These are phyloP conservation scores for Lutraria rhynchaena DNA, from an alignment of 1,140 invertebrate species.

Conservation along the genomic window DNA sequence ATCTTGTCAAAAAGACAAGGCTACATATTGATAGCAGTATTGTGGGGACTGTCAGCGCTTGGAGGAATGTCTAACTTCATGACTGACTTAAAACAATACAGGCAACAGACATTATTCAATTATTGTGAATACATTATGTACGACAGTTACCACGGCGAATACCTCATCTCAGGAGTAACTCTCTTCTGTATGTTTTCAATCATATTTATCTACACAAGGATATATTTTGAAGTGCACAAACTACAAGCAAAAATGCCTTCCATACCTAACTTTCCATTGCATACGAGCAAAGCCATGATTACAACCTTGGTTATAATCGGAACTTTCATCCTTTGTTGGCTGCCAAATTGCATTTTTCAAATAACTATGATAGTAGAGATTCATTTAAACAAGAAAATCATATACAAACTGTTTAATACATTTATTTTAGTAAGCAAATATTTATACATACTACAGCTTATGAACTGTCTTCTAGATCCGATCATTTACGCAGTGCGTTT, in stretches of 20 bases:
- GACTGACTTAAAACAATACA: slow-evolving; percentile 65
- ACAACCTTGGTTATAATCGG: slow-evolving; percentile 88
- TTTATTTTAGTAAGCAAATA: slow-evolving; percentile 69
- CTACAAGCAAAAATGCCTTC: slow-evolving; percentile 49
- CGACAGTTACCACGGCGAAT: slow-evolving; percentile 75
- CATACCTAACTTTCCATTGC: slow-evolving; percentile 59
- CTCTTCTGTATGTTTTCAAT: slow-evolving; percentile 81
- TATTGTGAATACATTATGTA: slow-evolving; percentile 82
- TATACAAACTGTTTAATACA: slow-evolving; percentile 55
- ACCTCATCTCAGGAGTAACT: slow-evolving; percentile 78
- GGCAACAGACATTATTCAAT: slow-evolving; percentile 73
- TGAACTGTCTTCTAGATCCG: slow-evolving; percentile 87
- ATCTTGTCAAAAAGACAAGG: slow-evolving; percentile 85
- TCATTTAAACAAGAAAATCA: slow-evolving; percentile 36
- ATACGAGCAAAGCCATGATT: slow-evolving; percentile 86
- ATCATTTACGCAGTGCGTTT: slow-evolving; percentile 88
- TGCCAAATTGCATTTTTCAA: slow-evolving; percentile 84
- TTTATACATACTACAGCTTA: slow-evolving; percentile 83
- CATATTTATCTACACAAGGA: slow-evolving; percentile 69
- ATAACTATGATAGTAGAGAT: slow-evolving; percentile 66
- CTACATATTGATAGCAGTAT: slow-evolving; percentile 86
- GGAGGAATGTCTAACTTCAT: slow-evolving; percentile 83
- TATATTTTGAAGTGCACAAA: slow-evolving; percentile 67
- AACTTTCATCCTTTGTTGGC: slow-evolving; percentile 87
- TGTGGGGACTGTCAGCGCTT: slow-evolving; percentile 85